A percentile compares a stretch with the other conserved stretches of the same genome.
Conservation (phyloP, 2,797 vertebrate species). For the Podarcis lilfordi region DNA sequence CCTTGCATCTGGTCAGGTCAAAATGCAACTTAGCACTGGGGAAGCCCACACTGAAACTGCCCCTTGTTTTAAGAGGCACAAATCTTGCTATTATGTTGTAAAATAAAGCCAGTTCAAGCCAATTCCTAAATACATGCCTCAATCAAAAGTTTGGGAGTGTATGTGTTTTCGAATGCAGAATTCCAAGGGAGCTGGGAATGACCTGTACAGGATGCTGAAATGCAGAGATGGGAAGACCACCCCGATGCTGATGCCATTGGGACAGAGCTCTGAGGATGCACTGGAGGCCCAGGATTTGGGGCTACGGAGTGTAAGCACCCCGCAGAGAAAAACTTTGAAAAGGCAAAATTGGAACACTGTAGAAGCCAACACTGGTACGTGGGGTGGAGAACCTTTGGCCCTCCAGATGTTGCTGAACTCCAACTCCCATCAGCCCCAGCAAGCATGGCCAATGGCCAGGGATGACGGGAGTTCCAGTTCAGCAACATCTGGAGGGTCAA, state of each 20-base stretch:
- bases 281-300: not conserved
- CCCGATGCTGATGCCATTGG: not conserved
- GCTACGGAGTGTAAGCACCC: slow-evolving; percentile 34
- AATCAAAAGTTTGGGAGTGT: not conserved
- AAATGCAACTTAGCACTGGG: not conserved
- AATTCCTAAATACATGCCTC: not conserved
- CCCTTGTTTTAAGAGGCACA: not conserved
- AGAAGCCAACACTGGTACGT: not conserved
- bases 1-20: not conserved
- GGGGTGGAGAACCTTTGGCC: no score
- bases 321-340: slow-evolving; percentile 54
- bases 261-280: not conserved
- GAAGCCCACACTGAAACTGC: not conserved
- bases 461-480: no score
- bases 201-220: not conserved
- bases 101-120: not conserved
- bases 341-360: not conserved
- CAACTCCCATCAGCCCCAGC: no score
- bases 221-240: not conserved
- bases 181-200: not conserved
- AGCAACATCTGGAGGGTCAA: not conserved
- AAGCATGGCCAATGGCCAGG: no score
- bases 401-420: not conserved
- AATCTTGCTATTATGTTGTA: not conserved
- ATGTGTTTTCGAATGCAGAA: not conserved